Percentiles rank a stretch among this genome's conserved stretches.
phyloP scores from a whole-genome alignment of 2,888 invertebrate species.

The Holacanthella duospinosa region DNA sequence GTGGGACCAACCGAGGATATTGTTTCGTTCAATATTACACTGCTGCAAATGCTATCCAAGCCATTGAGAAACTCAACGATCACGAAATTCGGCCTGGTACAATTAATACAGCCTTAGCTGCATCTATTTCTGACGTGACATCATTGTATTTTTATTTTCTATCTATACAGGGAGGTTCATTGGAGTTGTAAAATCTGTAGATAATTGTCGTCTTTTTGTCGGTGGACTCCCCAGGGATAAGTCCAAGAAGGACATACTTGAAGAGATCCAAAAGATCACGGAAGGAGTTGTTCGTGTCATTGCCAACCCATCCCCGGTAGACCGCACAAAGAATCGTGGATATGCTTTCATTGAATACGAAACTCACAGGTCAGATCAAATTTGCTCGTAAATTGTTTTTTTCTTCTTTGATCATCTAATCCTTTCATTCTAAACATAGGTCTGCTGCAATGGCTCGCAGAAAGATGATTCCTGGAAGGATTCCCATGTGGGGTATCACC shows the following conservation, averaged over 20 bases:
- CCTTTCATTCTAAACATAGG: slow-evolving; percentile 40
- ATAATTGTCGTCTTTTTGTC: slow-evolving; percentile 70
- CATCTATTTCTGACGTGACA: too few relatives aligned
- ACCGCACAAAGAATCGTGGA: slow-evolving; percentile 56
- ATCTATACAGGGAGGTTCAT: slow-evolving; percentile 49
- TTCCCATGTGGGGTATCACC: slow-evolving; percentile 56
- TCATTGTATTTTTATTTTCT: too few relatives aligned
- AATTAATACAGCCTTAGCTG: too few relatives aligned
- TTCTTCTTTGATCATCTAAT: not conserved
- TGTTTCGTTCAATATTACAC: slow-evolving; percentile 60
- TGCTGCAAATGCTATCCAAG: slow-evolving; percentile 52
- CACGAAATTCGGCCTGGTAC: slow-evolving; percentile 55
- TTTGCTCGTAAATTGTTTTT: too few relatives aligned
- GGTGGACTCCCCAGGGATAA: slow-evolving; percentile 62
- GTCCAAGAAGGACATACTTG: slow-evolving; percentile 52
- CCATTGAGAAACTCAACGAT: slow-evolving; percentile 56
- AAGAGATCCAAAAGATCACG: slow-evolving; percentile 53
- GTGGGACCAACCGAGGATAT: slow-evolving; percentile 66
- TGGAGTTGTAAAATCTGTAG: slow-evolving; percentile 66
- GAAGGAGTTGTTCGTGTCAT: slow-evolving; percentile 56
- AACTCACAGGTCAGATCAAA: slow-evolving; percentile 51
- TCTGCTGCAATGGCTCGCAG: slow-evolving; percentile 62
- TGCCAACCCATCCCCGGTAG: slow-evolving; percentile 52
- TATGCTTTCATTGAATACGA: slow-evolving; percentile 76
- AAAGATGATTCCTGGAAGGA: slow-evolving; percentile 51